Evolutionary conservation across 1,140 invertebrate genomes (phyloP), one percentile per base, ranked within the genome.

Genomic region (Drosophila funebris): DNA sequence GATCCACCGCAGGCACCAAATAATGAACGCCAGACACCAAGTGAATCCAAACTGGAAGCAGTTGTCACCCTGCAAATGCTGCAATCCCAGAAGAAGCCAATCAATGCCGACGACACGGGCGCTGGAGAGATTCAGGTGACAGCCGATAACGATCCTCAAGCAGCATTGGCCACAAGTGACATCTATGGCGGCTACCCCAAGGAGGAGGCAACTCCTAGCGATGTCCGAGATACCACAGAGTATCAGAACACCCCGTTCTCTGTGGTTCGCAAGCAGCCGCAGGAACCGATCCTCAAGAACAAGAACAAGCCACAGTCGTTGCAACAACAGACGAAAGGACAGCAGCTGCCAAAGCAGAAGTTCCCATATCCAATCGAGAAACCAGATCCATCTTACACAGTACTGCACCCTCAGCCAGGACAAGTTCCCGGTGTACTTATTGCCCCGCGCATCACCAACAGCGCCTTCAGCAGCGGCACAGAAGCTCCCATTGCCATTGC

Each of bases 31-130:
- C 33, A 58, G 8, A 46, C 48, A 6, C 33, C 64, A 2, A 85
- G 82, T 11, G 76, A 90, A 14, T 57, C 77, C 3, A 90, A 91
- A 37, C 46, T 92, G 57, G 91, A 92, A 53, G 91, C 91, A 43
- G 93, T 94, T 0, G 93, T 94, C 48, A 95, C 95, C 0, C 83
- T 95, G 24, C 95, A 95, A 88, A 95, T 95, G 95, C 93, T 95
- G 33, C 92, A 93, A 70, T 92, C 92, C 0, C 93, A 92, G 22
- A 91, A 92, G 18, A 91, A 91, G 27, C 57, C 87, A 0, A 31
- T 79, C 0, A 78, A 77, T 16, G 41, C 52, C 2, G 82, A 91
- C 20, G 80, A 89, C 16, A 87, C 77, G 0, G 91, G 90, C 0
- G 76, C 78, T 3, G 91, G 90, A 0, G 83, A 91, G 14, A 87